A percentile compares a stretch with the other conserved stretches of the same genome.
These are phyloP conservation scores for Incurvaria masculella DNA, from an alignment of 2,888 invertebrate genomes.

Conservation along the genomic window DNA sequence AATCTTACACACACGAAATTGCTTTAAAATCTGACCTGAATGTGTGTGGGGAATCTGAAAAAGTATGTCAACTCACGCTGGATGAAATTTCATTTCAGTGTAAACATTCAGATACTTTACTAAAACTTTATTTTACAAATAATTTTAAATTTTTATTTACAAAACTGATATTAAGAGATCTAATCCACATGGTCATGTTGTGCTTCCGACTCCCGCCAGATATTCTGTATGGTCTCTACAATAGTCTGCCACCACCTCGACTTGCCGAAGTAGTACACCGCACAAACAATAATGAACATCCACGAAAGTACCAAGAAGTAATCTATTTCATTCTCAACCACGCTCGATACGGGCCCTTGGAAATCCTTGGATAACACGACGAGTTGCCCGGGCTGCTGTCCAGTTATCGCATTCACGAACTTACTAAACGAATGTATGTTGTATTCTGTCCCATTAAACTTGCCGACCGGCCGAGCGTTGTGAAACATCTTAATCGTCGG, in stretches of 20 bases:
- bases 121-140: not conserved
- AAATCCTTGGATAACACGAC: constrained; percentile 74
- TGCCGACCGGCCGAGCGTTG: constrained; percentile 80
- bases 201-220: constrained; percentile 86
- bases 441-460: constrained; percentile 80
- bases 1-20: too few species aligned
- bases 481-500: constrained; percentile 88
- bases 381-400: constrained; percentile 60
- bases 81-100: too few species aligned
- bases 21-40: too few species aligned
- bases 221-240: constrained; percentile 78
- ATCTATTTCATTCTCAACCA: constrained; percentile 75
- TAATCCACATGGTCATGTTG: constrained; percentile 75
- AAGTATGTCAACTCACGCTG: too few species aligned
- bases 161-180: constrained; percentile 9
- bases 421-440: constrained; percentile 74
- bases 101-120: not conserved
- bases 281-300: constrained; percentile 75
- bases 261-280: constrained; percentile 71
- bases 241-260: constrained; percentile 76
- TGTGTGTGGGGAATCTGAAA: too few species aligned
- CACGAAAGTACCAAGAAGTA: constrained; percentile 80
- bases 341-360: constrained; percentile 75
- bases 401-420: constrained; percentile 76
- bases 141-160: too few species aligned